Evolutionary conservation across 2,888 invertebrate genomes (phyloP).

Genomic region (Tuberolachnus salignus): DNA sequence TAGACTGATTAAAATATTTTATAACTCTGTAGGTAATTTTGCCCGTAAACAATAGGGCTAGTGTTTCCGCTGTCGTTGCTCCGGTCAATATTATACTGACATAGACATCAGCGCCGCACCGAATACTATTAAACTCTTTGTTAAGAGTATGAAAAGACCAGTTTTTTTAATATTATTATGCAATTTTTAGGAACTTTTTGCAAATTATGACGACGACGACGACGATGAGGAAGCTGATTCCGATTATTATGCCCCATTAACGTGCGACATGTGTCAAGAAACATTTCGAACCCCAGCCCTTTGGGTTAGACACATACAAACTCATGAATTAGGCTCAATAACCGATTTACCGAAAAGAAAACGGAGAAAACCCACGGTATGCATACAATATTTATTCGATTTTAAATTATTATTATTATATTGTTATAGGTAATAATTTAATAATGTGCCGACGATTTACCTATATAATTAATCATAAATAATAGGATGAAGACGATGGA

Average conservation of each 20-base stretch:
- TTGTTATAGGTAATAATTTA: too few relatives aligned
- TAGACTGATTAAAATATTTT: too few relatives aligned
- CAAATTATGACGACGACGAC: conserved; percentile 60
- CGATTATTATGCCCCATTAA: conserved; percentile 72
- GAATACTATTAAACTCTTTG: too few relatives aligned
- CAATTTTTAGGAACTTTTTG: conserved; percentile 57
- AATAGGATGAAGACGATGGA: conserved; percentile 65
- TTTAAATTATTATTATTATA: too few relatives aligned
- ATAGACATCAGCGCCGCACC: too few relatives aligned
- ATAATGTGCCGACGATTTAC: neutral
- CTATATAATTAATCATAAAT: neutral
- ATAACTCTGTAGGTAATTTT: too few relatives aligned
- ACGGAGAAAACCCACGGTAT: conserved; percentile 58
- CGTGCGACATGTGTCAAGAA: conserved; percentile 83
- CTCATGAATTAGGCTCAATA: conserved; percentile 64
- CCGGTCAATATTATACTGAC: too few relatives aligned
- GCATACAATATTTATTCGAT: conserved; percentile 21
- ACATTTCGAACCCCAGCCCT: conserved; percentile 81
- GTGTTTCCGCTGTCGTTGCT: too few relatives aligned
- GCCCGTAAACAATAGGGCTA: too few relatives aligned
- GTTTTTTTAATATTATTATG: too few relatives aligned
- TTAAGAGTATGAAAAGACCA: too few relatives aligned
- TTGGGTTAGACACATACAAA: conserved; percentile 83
- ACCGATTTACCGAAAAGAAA: conserved; percentile 59
- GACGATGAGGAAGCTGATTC: conserved; percentile 62